phyloP scores from a whole-genome alignment of 2,797 vertebrate species.

The Vespertilio murinus region DNA sequence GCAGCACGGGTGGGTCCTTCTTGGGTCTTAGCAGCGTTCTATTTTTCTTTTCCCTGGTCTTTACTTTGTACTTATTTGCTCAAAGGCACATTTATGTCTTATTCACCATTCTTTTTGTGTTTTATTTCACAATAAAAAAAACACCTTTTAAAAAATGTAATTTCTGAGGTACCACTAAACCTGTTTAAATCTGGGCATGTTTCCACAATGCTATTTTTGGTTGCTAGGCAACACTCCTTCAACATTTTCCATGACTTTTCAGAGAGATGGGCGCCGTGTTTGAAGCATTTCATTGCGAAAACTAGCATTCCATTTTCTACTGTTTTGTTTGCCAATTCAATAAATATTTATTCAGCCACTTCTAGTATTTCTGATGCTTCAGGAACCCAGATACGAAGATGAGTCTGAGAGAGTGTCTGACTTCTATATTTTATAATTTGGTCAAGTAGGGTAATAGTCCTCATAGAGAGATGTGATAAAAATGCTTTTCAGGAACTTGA shows the following conservation, averaged over 20 bases:
- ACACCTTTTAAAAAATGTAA: background rate
- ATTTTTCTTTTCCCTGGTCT: background rate
- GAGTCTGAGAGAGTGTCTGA: background rate
- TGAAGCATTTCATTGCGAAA: conserved; percentile 18
- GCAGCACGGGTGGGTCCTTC: background rate
- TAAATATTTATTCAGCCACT: conserved; percentile 41
- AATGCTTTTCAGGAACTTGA: background rate
- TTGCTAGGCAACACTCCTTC: background rate
- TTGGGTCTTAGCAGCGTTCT: background rate
- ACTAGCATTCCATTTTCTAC: background rate
- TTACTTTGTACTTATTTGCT: conserved; percentile 1
- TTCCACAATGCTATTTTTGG: background rate
- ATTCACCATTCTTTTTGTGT: background rate
- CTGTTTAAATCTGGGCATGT: background rate
- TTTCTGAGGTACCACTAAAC: background rate
- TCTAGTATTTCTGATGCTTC: background rate
- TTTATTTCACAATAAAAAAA: background rate
- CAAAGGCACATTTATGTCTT: background rate
- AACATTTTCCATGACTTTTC: background rate
- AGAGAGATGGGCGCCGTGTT: background rate
- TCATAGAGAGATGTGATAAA: background rate
- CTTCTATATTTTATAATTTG: background rate
- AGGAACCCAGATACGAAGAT: background rate
- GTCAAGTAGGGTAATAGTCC: background rate
- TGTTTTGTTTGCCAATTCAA: conserved; percentile 31